These are phyloP conservation scores for Alectura lathami DNA, from an alignment of 2,113 vertebrate species.

Conservation along the genomic window DNA sequence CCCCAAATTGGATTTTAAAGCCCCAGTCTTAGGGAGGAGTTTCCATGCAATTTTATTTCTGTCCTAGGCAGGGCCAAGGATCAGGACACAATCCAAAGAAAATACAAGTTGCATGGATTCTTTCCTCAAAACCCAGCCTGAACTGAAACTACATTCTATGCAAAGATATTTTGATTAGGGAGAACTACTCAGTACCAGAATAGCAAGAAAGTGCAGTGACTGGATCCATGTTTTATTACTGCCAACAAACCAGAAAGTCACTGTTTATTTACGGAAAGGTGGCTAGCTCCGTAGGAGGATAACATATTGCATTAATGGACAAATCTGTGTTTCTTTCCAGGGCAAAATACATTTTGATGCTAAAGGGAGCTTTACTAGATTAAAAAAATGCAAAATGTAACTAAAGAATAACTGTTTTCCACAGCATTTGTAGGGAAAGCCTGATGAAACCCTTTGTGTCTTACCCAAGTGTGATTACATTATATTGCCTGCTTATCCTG, in stretches of 20 bases:
- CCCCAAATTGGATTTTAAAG: conserved; percentile 48
- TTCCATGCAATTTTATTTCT: conserved; percentile 39
- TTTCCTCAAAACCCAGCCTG: conserved; percentile 13
- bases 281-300: background rate
- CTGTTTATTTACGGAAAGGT: background rate
- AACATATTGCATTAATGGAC: background rate
- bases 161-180: background rate
- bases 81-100: conserved; percentile 47
- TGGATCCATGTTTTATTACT: background rate
- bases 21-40: background rate
- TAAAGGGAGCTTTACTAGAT: background rate
- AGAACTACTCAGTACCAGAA: background rate
- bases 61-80: background rate
- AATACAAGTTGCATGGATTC: background rate
- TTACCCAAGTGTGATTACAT: conserved; percentile 7
- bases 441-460: background rate
- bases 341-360: background rate
- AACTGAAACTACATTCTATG: background rate
- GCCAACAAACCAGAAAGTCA: background rate
- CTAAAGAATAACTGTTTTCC: background rate
- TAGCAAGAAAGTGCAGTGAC: background rate
- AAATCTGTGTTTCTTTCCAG: background rate
- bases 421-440: background rate
- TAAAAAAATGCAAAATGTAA: background rate
- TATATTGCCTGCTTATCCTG: conserved; percentile 20